Conservation (phyloP, 1,140 invertebrate species). For the Neoseiulus cucumeris region DNA sequence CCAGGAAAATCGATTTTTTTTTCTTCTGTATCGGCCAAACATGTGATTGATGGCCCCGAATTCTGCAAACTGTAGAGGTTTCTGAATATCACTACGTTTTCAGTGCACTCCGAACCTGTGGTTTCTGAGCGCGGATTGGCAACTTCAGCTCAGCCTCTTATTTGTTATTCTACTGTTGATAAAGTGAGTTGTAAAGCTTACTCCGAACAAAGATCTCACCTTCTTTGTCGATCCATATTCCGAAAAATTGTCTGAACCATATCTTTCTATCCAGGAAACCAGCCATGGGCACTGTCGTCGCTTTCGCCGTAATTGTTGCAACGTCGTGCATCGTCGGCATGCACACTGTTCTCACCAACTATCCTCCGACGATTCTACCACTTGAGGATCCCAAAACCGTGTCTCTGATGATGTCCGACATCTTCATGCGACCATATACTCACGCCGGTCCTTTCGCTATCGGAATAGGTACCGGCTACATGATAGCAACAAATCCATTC, state of each 20-base stretch:
- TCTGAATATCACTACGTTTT: too few species aligned
- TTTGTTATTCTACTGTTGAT: background rate
- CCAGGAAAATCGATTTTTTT: too few species aligned
- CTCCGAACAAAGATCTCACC: too few species aligned
- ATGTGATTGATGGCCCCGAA: too few species aligned
- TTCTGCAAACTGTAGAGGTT: too few species aligned
- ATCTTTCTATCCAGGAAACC: background rate
- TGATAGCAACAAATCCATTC: background rate
- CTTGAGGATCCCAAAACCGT: background rate
- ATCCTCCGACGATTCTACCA: background rate
- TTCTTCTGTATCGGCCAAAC: too few species aligned
- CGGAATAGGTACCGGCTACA: background rate
- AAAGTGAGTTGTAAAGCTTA: background rate
- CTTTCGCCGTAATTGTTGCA: background rate
- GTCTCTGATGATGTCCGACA: background rate
- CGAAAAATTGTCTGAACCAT: background rate
- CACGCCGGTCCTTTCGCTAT: background rate
- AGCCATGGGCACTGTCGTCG: background rate
- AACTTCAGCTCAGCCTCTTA: background rate
- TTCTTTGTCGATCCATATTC: background rate
- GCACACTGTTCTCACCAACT: background rate
- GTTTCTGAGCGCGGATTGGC: slow-evolving; percentile 3
- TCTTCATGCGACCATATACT: background rate
- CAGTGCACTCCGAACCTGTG: slow-evolving; percentile 9
- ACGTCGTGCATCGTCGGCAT: background rate